Conservation (phyloP, 2,888 invertebrate species). For the Chrysotoxum bicinctum region DNA sequence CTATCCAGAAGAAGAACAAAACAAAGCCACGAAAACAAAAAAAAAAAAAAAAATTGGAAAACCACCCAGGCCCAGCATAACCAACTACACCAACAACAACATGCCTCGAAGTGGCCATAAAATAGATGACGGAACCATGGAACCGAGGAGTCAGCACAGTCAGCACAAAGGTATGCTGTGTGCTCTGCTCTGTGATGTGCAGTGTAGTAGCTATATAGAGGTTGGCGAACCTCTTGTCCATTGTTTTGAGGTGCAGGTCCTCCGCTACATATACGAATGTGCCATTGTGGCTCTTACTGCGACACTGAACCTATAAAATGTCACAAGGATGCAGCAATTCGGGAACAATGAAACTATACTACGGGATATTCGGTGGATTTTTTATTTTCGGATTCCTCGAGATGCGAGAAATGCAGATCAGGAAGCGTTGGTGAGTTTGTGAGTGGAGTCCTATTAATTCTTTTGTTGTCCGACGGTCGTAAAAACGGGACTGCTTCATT, state of each 20-base stretch:
- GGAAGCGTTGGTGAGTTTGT: conserved; percentile 15
- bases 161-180: conserved; percentile 1
- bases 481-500: conserved; percentile 13
- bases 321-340: conserved; percentile 36
- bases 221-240: conserved; percentile 28
- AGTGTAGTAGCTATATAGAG: neutral
- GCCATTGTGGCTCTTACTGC: conserved; percentile 9
- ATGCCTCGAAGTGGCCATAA: conserved; percentile 45
- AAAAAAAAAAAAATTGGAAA: conserved; percentile 23
- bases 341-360: conserved; percentile 35
- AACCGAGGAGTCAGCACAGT: conserved; percentile 15
- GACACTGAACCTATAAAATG: conserved; percentile 53
- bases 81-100: conserved; percentile 5
- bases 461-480: conserved; percentile 8
- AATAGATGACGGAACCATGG: conserved; percentile 48
- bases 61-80: conserved; percentile 37
- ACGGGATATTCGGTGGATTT: conserved; percentile 14
- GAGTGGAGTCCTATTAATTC: conserved; percentile 23
- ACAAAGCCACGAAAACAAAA: neutral
- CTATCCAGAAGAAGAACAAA: conserved; percentile 10
- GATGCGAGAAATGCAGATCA: conserved; percentile 28
- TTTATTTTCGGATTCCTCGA: neutral
- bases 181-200: neutral
- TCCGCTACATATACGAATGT: neutral
- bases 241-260: conserved; percentile 62